Evolutionary conservation across 2,113 vertebrate species (phyloP), one percentile per base, ranked within the genome.

Genomic region (Oncorhynchus clarkii): DNA sequence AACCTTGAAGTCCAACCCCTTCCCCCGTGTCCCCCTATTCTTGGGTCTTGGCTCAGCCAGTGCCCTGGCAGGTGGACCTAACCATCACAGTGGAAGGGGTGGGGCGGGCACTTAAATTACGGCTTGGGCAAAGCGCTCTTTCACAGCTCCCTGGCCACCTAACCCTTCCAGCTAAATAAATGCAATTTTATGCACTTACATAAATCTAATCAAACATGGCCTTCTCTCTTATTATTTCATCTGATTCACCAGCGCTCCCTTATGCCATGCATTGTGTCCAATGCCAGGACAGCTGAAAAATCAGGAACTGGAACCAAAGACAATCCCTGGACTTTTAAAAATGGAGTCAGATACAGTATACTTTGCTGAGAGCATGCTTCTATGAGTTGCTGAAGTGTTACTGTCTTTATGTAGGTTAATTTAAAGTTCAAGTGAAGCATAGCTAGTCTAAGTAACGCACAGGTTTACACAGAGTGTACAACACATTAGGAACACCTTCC

Each of bases 151-250:
- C 88, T 88, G 73, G 85, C 77, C 84, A 83, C 75, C 75, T 64
- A 80, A 80, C 73, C 79, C 82, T 85, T 89, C 87, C 88, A 92
- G 81, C 81, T 71, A 87, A 90, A 89, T 84, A 88, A 89, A 92
- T 85, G 80, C 72, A 34, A 80, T 92, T 92, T 92, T 91, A 92
- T 90, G 82, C 78, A 78, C 71, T 84, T 88, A 83, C 85, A 92
- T 93, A 91, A 93, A 93, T 92, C 86, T 78, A 89, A 91, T 92
- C 85, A 91, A 89, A 91, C 85, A 87, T 89, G 84, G 70, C 73
- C 82, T 77, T 87, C 86, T 60, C 77, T 81, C 85, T 89, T 88
- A 89, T 88, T 84, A 82, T 83, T 90, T 77, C 77, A 45, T 83
- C 75, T 73, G 79, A 87, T 85, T 87, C 81, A 81, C 82, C 75